Evolutionary conservation across 2,113 vertebrate genomes (phyloP), one percentile per base, ranked within the genome.

Genomic region (Spea multiplicata): DNA sequence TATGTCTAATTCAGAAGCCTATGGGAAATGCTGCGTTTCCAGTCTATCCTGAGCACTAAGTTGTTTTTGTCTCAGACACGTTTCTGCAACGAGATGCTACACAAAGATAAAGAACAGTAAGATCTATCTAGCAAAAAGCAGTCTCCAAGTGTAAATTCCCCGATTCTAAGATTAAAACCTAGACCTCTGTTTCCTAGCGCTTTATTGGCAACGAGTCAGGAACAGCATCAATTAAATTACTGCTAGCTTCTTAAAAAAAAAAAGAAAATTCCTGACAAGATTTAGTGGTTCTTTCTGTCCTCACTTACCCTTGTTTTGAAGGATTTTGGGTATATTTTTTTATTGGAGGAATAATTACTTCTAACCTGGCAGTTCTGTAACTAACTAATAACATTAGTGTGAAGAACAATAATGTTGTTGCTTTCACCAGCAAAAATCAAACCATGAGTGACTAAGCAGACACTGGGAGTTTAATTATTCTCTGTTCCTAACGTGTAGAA

Each of bases 161-260:
- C 57, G 70, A 73, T 79, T 73, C 47, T 66, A 49, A 77, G 75
- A 77, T 77, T 70, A 77, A 70, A 55, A 70, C 69, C 66, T 47
- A 16, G 46, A 14, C 17, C n/a, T 68, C 57, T 45, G 6, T 12
- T 73, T 73, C 77, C 44, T 66, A 47, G 48, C 57, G 66, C 7
- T 66, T 48, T 46, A 44, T 73, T 67, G 70, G 70, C 61, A 9
- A 79, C 62, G 46, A 13, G 70, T 61, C 77, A 73, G 62, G 65
- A 73, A 79, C 70, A 79, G 70, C 77, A 79, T 79, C 70, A 66
- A 73, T 79, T 79, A 79, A 79, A 79, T 73, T 73, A 79, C 48
- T 65, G 71, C 70, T 71, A 72, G 72, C 70, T 66, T 73, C 12
- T 67, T 47, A 49, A 71, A 55, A 52, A 72, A 71, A 13, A 50